Base-by-base conservation (phyloP, 2,888 invertebrate species). In the Cetonia aurata region DNA sequence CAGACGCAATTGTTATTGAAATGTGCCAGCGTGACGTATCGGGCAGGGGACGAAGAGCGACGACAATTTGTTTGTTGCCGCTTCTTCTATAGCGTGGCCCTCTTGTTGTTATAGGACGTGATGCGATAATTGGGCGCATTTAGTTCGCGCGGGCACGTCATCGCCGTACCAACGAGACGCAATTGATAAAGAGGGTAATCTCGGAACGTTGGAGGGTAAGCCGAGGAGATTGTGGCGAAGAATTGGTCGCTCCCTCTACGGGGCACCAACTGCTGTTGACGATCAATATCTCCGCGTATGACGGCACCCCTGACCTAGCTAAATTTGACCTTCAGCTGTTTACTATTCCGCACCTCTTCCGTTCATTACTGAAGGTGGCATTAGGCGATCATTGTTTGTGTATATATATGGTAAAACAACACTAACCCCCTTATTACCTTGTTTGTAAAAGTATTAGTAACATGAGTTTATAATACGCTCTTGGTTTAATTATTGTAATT, bases 251-350 rank as follows among this genome's bases (percentile, higher is more conserved):
- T 62, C 48, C 48, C 48, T 15, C 25, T 25, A 33, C 37, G 15
- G 17, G 2, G 33, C 9, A 62, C 65, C 72, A 74, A 71, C 71
- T 73, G 72, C 68, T 67, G 19, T 25, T 31, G 10, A 10, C 62
- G 67, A 71, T 72, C 72, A 72, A 74, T 72, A 65, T 70, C 74
- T 72, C 68, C 71, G 56, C 37, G 69, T 59, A 67, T 65, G 69
- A 57, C 68, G 70, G 66, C 71, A 74, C 74, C 74, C 74, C 72
- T 74, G 74, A 74, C 74, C 74, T 74, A 74, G 69, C 71, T 68
- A 69, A 66, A 71, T 68, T 55, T 73, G 74, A 73, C 74, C 74
- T 74, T 74, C 72, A 73, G 31, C 46, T 62, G 62, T 62, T 62
- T 60, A 48, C 62, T 31, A 62, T 46, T 41, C 48, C 62, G 48